These are phyloP conservation scores for Ectemnius cavifrons DNA, from an alignment of 2,888 invertebrate genomes.

Conservation along the genomic window DNA sequence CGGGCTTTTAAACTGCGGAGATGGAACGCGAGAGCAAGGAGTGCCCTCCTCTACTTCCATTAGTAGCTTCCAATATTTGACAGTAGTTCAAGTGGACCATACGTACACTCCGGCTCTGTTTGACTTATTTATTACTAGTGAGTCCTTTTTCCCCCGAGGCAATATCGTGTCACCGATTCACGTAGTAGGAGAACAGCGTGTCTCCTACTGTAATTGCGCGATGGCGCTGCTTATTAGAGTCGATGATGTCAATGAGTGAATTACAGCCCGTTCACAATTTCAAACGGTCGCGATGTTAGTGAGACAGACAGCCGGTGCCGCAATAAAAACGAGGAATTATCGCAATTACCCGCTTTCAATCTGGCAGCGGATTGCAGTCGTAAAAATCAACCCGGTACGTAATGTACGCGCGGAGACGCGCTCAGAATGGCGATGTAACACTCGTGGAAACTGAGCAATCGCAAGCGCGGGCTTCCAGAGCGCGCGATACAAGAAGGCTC, in stretches of 20 bases:
- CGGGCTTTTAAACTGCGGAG: no score
- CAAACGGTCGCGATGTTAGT: background rate
- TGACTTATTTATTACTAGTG: background rate
- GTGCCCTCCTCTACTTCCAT: background rate
- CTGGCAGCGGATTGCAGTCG: background rate
- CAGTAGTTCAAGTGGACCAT: conserved; percentile 11
- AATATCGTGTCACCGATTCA: background rate
- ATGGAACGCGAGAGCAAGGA: conserved; percentile 1
- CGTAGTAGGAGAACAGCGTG: background rate
- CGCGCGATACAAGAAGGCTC: background rate
- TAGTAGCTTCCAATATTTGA: conserved; percentile 28
- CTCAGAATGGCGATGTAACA: background rate
- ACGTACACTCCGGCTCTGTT: background rate
- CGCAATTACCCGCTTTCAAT: background rate
- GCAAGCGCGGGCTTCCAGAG: background rate
- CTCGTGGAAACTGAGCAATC: background rate
- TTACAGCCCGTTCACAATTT: conserved; percentile 1
- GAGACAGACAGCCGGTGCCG: background rate
- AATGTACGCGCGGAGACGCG: background rate
- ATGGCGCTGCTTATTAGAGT: background rate
- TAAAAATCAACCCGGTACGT: background rate
- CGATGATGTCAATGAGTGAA: conserved; percentile 1
- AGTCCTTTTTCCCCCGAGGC: no score
- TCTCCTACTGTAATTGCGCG: conserved; percentile 2
- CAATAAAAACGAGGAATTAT: background rate